phyloP scores from a whole-genome alignment of 2,797 vertebrate species.

The Catharus ustulatus region DNA sequence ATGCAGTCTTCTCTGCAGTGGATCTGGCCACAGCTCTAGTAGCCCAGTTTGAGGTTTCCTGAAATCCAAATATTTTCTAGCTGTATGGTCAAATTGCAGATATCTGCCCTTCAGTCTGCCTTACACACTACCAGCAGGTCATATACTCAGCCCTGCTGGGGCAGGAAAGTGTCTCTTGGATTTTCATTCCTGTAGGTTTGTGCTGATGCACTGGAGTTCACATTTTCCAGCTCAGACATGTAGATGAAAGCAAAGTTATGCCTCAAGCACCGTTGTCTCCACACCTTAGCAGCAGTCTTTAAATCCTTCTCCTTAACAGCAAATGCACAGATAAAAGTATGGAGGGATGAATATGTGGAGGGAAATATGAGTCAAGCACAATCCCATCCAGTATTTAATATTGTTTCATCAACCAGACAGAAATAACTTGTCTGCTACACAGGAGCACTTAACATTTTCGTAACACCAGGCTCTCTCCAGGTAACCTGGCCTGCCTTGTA shows the following conservation, averaged over 20 bases:
- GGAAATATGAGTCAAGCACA: not conserved
- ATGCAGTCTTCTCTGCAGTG: not conserved
- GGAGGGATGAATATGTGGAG: not conserved
- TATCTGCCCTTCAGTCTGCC: not conserved
- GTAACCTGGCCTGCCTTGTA: not conserved
- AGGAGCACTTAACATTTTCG: not conserved
- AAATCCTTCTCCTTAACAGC: not conserved
- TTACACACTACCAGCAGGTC: not conserved
- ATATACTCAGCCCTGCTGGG: not conserved
- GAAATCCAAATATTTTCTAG: not conserved
- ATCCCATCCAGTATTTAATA: not conserved
- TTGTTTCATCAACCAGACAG: slow-evolving; percentile 18
- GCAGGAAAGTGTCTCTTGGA: not conserved
- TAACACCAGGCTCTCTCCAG: not conserved
- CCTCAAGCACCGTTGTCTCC: not conserved
- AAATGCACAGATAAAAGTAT: not conserved
- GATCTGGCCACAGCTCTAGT: not conserved
- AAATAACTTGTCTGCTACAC: not conserved
- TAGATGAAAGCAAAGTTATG: not conserved
- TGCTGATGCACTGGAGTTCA: not conserved
- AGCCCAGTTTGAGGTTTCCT: not conserved
- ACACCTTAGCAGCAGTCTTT: not conserved
- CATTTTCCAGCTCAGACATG: not conserved
- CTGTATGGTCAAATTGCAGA: not conserved
- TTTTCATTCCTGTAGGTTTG: not conserved